Conservation (phyloP, 2,113 vertebrate species). For the Atlantisia rogersi region DNA sequence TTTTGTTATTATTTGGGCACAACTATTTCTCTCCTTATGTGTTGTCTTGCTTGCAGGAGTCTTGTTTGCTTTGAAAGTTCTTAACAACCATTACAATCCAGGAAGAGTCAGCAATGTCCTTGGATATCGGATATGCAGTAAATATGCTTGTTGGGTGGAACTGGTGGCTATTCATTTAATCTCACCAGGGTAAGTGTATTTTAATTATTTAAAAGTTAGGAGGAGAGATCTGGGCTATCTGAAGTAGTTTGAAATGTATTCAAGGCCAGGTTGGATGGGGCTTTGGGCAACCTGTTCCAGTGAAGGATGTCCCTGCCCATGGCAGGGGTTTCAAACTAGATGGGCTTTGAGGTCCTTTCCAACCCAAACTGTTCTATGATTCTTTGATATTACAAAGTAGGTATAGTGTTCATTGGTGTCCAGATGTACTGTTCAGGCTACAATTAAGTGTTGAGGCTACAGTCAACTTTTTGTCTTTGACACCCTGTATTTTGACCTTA, state of each 20-base stretch:
- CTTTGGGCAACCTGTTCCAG: no score
- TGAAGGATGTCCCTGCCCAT: no score
- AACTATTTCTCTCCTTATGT: background rate
- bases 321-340: no score
- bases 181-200: constrained; percentile 84
- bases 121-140: constrained; percentile 83
- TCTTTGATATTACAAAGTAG: background rate
- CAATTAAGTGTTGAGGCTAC: background rate
- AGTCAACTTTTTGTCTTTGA: background rate
- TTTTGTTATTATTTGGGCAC: background rate
- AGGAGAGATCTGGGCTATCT: background rate
- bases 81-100: constrained; percentile 88
- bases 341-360: no score
- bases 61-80: constrained; percentile 94
- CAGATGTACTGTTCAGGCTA: background rate
- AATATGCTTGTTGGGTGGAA: constrained; percentile 91
- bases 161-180: constrained; percentile 89
- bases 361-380: no score
- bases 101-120: constrained; percentile 82
- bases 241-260: background rate
- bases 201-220: background rate
- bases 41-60: constrained; percentile 82
- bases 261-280: no score
- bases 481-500: background rate
- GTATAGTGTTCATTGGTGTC: background rate